A percentile compares a stretch with the other conserved stretches of the same genome.
phyloP scores from a whole-genome alignment of 2,888 invertebrate species.

The Lottia scabra region DNA sequence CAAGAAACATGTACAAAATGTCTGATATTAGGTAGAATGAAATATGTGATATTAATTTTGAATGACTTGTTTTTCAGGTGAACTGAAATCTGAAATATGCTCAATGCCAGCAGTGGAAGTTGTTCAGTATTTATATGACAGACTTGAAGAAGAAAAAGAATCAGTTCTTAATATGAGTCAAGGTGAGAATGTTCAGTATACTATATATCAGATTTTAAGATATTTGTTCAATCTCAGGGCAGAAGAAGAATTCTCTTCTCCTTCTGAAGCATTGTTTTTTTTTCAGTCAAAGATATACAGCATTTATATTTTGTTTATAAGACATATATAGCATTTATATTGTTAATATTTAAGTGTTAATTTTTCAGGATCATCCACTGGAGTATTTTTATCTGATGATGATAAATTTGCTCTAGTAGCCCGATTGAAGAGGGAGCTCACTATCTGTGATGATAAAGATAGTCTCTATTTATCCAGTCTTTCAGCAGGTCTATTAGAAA shows the following conservation, averaged over 20 bases:
- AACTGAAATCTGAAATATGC: neutral
- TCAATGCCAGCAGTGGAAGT: neutral
- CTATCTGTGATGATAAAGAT: neutral
- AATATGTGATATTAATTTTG: neutral
- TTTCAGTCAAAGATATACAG: no score
- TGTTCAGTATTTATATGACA: neutral
- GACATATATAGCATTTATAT: no score
- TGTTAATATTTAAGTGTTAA: no score
- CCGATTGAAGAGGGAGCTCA: neutral
- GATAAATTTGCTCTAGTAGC: neutral
- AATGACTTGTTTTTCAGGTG: no score
- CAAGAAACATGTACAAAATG: no score
- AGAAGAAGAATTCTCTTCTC: no score
- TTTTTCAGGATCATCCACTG: neutral
- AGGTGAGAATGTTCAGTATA: neutral
- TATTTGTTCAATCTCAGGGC: no score
- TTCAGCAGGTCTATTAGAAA: conserved; percentile 4
- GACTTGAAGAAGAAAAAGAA: neutral
- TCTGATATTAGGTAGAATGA: neutral
- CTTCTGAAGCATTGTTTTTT: no score
- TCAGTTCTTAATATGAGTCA: neutral
- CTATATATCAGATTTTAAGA: no score
- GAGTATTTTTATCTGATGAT: neutral
- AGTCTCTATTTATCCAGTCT: neutral
- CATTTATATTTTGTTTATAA: neutral